Evolutionary conservation across 1,140 invertebrate species (phyloP).

Genomic region (Caerostris darwini): DNA sequence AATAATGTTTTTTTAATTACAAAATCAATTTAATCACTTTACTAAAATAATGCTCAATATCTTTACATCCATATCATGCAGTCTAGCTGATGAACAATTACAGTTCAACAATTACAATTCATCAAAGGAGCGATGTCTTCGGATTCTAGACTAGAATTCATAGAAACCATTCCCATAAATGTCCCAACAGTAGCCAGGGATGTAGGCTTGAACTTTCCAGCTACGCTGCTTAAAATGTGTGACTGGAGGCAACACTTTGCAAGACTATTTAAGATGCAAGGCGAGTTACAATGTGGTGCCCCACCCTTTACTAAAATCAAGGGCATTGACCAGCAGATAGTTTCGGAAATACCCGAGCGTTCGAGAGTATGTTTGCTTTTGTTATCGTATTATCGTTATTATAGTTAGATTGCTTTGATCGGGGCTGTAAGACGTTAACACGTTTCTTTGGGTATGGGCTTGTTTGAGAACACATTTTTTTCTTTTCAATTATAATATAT

Average conservation of each 20-base stretch:
- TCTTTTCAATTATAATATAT: constrained; percentile 12
- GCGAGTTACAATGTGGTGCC: constrained; percentile 2
- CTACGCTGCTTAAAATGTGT: neutral
- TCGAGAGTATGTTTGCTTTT: constrained; percentile 53
- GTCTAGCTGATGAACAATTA: too few relatives aligned
- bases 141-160: neutral
- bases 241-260: constrained; percentile 33
- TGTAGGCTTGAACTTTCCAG: constrained; percentile 10
- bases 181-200: constrained; percentile 20
- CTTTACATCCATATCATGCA: too few relatives aligned
- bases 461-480: neutral
- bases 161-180: constrained; percentile 19
- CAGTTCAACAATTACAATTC: neutral
- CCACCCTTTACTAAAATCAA: constrained; percentile 55
- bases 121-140: neutral
- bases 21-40: too few relatives aligned
- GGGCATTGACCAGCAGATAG: constrained; percentile 58
- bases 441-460: constrained; percentile 13
- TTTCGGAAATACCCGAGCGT: constrained; percentile 57
- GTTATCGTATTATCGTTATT: constrained; percentile 49
- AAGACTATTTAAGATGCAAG: constrained; percentile 53
- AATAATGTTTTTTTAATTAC: too few relatives aligned
- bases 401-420: constrained; percentile 46
- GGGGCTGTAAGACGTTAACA: constrained; percentile 2
- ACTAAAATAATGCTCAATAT: too few relatives aligned